Evolutionary conservation across 2,888 invertebrate genomes (phyloP), one percentile per base, ranked within the genome.

Genomic region (Drosophila mulleri): DNA sequence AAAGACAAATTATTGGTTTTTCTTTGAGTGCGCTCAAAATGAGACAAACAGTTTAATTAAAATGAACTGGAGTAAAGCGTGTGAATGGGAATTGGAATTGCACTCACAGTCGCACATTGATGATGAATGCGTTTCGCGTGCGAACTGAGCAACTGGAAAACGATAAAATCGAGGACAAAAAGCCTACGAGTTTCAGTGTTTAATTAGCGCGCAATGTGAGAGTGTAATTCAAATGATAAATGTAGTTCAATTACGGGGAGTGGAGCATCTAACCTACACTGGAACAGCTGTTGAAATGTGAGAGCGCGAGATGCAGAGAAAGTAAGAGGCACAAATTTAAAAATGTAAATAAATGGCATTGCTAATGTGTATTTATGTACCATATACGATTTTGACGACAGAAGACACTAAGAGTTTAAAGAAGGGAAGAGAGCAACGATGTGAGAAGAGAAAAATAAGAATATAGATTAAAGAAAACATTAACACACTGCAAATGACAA

Each of bases 1-100:
- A 50, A 82, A 82, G 80, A 78, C 80, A 85, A 89, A 88, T 85
- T 80, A 88, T 88, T 88, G 88, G 89, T 80, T 73, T 89, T 89
- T 78, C 85, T 76, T 72, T 80, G 85, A 84, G 80, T 64, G 71
- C 60, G 68, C 70, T 77, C 59, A 56, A 86, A 86, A 75, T 58
- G 72, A 72, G 71, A 71, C 63, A 70, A 82, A 67, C 82, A 74
- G 86, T 85, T 88, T 85, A 80, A 82, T 86, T 73, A 78, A 82
- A 85, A 84, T 71, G 67, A 73, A 89, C 73, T 73, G 85, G 74
- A 77, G 63, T 71, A 75, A 68, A 78, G 74, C 89, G 90, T 83
- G 83, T 73, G 83, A 83, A 78, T 80, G 75, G 85, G 77, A 77
- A 76, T 80, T 67, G 63, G 61, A 82, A 82, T 80, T 69, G 63